Evolutionary conservation across 2,113 vertebrate species (phyloP).

Genomic region (Tyto alba): DNA sequence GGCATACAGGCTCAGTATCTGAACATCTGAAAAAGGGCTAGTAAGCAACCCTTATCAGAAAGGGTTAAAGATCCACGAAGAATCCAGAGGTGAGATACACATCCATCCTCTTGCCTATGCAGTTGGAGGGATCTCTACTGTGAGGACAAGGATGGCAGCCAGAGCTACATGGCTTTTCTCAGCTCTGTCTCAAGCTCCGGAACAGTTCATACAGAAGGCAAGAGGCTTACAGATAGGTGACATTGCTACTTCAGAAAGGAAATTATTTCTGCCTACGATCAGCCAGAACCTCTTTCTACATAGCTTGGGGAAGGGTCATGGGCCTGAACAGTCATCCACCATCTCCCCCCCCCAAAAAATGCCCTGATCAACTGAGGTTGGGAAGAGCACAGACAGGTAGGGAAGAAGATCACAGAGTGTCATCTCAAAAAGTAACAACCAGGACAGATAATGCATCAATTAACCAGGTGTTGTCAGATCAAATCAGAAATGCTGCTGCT

Average conservation of each 20-base stretch:
- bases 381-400: neutral
- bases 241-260: neutral
- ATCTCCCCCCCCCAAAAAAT: neutral
- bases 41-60: neutral
- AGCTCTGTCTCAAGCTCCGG: neutral
- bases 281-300: neutral
- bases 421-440: neutral
- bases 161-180: neutral
- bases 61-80: neutral
- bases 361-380: neutral
- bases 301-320: neutral
- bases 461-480: conserved; percentile 44
- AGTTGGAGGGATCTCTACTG: neutral
- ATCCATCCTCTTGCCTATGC: neutral
- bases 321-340: neutral
- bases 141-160: neutral
- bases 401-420: neutral
- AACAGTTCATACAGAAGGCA: neutral
- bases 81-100: neutral
- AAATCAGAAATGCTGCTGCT: neutral
- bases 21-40: neutral
- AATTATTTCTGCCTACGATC: neutral
- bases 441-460: conserved; percentile 10
- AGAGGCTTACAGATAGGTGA: neutral
- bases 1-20: neutral